Evolutionary conservation across 2,797 vertebrate species (phyloP).

Genomic region (Darevskia mixta): DNA sequence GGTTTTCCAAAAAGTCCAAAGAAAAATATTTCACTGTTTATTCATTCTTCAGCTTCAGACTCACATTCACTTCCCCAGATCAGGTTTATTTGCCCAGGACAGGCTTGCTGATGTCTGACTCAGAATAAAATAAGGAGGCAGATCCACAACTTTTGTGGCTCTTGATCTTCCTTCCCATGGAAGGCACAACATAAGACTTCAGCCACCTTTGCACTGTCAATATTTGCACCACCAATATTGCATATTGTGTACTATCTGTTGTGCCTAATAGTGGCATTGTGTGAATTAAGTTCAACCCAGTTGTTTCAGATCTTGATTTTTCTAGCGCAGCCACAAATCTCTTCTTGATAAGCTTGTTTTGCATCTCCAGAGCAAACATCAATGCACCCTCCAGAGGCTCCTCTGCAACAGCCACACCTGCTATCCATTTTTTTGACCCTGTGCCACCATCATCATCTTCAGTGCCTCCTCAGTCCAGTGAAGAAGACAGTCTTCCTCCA

Average conservation of each 20-base stretch:
- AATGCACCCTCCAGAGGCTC: conserved; percentile 59
- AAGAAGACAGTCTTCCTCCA: conserved; percentile 82
- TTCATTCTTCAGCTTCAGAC: background rate
- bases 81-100: background rate
- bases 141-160: background rate
- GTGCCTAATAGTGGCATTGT: background rate
- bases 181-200: background rate
- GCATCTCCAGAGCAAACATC: conserved; percentile 70
- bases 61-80: background rate
- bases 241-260: background rate
- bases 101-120: background rate
- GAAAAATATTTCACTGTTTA: background rate
- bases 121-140: background rate
- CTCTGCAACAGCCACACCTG: conserved; percentile 74
- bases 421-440: conserved; percentile 77
- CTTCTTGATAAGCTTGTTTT: conserved; percentile 48
- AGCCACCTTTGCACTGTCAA: background rate
- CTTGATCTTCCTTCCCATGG: background rate
- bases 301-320: conserved; percentile 17
- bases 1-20: background rate
- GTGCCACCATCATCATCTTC: conserved; percentile 71
- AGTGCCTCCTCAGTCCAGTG: conserved; percentile 66
- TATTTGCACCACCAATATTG: background rate
- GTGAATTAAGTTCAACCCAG: background rate
- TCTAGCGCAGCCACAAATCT: background rate